Base-by-base conservation (phyloP, 2,888 invertebrate species). In the Perdita meconis region DNA sequence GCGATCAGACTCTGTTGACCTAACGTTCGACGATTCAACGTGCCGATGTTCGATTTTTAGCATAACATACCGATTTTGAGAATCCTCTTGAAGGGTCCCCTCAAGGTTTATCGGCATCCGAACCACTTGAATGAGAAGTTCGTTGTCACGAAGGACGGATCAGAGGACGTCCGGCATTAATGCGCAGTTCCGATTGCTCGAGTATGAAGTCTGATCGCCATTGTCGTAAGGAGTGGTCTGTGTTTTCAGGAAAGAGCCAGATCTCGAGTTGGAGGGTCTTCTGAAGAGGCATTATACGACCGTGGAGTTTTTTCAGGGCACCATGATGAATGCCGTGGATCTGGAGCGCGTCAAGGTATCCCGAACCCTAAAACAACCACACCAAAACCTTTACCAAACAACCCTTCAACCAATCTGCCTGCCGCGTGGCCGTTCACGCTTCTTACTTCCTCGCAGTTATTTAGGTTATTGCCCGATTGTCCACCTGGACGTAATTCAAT, bases 261-360 rank as follows among this genome's bases (percentile, higher is more conserved):
- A 99, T 95, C 96, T 99, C 95, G 99, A 99, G 95, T 95, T 99
- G 95, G 99, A 99, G 94, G 99, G 99, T 94, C 96, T 99, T 93
- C 97, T 99, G 94, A 99, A 99, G 95, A 96, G 99, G 93, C 99
- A 99, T 96, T 99, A 99, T 96, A 99, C 99, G 93, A 99, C 99
- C 93, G 99, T 99, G 95, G 98, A 98, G 96, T 99, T 99, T 97
- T 99, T 99, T 97, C 99, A 99, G 96, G 99, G 99, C 94, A 98
- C 99, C 93, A 99, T 99, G 96, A 99, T 99, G 99, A 99, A 99
- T 95, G 98, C 99, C 92, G 98, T 99, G 95, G 99, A 99, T 96
- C 96, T 99, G 96, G 98, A 99, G 94, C 95, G 99, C 94, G 99
- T 99, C 95, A 99, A 99, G 97, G 98, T 98, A 97, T 95, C 94